phyloP scores from a whole-genome alignment of 2,113 vertebrate genomes.

The Hypanus sabinus region DNA sequence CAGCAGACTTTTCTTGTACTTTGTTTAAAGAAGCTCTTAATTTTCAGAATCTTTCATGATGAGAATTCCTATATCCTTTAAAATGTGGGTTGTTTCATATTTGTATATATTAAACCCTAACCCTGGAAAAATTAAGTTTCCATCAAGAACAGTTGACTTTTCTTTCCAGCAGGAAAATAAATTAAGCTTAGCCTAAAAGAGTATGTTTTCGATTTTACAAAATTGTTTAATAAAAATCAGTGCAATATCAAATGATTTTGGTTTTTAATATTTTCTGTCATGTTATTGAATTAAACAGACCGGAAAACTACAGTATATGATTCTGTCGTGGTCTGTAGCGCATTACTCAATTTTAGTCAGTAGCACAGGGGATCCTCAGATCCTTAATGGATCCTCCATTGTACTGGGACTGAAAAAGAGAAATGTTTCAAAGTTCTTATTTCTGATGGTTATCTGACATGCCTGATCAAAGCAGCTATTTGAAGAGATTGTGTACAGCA shows the following conservation, averaged over 20 bases:
- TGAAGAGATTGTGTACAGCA: background rate
- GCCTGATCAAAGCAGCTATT: background rate
- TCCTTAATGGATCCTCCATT: background rate
- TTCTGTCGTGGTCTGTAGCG: background rate
- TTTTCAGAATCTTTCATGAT: conserved; percentile 20
- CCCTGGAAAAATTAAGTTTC: background rate
- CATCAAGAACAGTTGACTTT: background rate
- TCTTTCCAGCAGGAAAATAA: background rate
- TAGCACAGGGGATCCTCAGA: background rate
- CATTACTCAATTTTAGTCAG: background rate
- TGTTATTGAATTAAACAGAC: background rate
- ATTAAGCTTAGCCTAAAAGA: background rate
- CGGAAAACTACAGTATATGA: background rate
- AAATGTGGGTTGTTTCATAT: background rate
- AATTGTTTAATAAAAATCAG: background rate
- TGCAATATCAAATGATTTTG: background rate
- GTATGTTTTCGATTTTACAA: background rate
- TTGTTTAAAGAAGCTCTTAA: background rate
- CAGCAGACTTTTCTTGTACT: background rate
- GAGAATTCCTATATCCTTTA: background rate
- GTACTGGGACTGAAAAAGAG: background rate
- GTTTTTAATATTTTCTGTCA: background rate
- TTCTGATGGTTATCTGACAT: background rate
- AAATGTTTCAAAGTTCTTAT: background rate
- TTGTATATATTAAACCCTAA: background rate